phyloP scores from a whole-genome alignment of 2,888 invertebrate genomes.

The Deilephila porcellus region DNA sequence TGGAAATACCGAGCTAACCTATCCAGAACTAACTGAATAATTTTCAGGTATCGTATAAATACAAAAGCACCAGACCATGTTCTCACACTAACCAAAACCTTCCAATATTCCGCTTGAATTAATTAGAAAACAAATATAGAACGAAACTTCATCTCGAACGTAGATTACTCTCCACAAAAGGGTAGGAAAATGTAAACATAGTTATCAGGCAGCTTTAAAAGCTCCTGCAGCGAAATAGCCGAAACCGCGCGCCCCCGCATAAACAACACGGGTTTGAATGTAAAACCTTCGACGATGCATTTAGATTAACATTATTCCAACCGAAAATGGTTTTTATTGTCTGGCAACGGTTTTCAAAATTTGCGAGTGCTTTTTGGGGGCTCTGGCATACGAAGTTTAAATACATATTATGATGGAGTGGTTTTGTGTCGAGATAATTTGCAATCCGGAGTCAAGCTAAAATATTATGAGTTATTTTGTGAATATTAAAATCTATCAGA shows the following conservation, averaged over 20 bases:
- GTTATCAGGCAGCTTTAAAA: slow-evolving; percentile 7
- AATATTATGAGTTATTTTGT: too few species aligned
- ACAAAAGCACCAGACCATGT: too few species aligned
- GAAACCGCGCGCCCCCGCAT: slow-evolving; percentile 4
- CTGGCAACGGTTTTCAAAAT: background rate
- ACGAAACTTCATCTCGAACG: background rate
- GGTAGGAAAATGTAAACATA: slow-evolving; percentile 13
- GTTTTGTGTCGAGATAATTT: too few species aligned
- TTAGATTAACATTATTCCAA: slow-evolving; percentile 24
- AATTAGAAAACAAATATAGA: background rate
- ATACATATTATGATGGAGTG: too few species aligned
- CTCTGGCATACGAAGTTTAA: background rate
- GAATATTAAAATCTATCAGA: too few species aligned
- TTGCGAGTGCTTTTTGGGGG: background rate
- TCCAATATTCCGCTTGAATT: background rate
- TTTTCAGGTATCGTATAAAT: too few species aligned
- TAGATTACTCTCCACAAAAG: background rate
- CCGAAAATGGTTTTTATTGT: slow-evolving; percentile 13
- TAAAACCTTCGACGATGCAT: slow-evolving; percentile 19
- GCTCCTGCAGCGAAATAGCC: background rate
- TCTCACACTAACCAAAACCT: background rate
- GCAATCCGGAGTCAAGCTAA: too few species aligned
- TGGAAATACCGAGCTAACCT: background rate
- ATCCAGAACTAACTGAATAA: too few species aligned
- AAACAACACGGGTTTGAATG: slow-evolving; percentile 9